phyloP scores from a whole-genome alignment of 2,797 vertebrate genomes.

The Hypotaenidia okinawae region DNA sequence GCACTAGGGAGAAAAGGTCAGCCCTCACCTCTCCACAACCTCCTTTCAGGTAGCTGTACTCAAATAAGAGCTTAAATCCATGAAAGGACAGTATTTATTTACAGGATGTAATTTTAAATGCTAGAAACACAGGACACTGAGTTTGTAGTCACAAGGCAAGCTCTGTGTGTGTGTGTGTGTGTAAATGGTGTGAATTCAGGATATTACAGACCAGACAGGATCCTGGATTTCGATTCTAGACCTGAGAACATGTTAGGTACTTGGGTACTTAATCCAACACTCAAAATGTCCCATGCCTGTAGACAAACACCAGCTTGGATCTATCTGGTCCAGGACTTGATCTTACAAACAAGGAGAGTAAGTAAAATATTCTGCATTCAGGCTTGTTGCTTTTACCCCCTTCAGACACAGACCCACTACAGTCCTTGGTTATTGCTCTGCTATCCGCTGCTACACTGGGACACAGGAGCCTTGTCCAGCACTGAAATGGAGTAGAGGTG shows the following conservation, averaged over 20 bases:
- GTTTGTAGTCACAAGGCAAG: background rate
- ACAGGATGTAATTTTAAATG: background rate
- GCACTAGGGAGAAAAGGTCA: too few species aligned
- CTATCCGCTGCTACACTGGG: background rate
- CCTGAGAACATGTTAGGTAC: background rate
- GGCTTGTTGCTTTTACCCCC: background rate
- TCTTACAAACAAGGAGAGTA: background rate
- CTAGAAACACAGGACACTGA: background rate
- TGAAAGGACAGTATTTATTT: background rate
- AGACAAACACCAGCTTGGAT: background rate
- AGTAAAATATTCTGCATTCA: background rate
- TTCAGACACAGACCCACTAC: background rate
- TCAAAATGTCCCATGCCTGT: background rate
- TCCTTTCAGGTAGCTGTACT: background rate
- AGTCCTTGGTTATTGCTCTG: fast-evolving
- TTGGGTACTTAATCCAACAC: background rate
- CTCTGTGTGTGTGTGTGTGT: too few species aligned
- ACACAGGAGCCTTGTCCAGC: background rate
- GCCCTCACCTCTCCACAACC: too few species aligned
- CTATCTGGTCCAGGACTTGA: background rate
- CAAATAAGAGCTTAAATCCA: background rate
- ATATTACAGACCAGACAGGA: background rate
- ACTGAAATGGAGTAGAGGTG: background rate
- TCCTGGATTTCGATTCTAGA: background rate
- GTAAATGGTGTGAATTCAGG: background rate